Evolutionary conservation across 2,888 invertebrate species (phyloP), one percentile per base, ranked within the genome.

Genomic region (Malacosoma neustria): DNA sequence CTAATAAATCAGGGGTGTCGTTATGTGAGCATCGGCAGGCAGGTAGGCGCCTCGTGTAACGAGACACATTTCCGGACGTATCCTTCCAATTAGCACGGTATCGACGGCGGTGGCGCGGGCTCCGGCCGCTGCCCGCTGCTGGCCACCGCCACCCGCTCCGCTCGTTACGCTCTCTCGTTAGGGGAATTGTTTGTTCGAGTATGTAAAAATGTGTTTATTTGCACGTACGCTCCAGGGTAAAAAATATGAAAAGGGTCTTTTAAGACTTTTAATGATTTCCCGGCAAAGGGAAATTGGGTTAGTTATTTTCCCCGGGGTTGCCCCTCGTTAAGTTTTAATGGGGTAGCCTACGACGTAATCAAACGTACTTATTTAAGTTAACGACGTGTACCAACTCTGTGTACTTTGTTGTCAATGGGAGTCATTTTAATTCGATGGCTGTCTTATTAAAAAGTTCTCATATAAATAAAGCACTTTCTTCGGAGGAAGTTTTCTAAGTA

Each of bases 201-300:
- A 84, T 84, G 84, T 84, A 84, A 84, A 84, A 84, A 84, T 84
- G 84, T 84, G 84, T 84, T 84, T 85, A 84, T 85, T 85, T 85
- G 81, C 84, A 82, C 84, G 82, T 84, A 80, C 81, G 84, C 82
- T 73, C 64, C 72, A 54, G 80, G 80, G 74, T 74, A 79, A 80
- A 84, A 80, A 82, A 79, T 73, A 79, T 84, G 84, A 82, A 85
- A 84, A 81, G 84, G 82, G 80, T 84, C 82, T 84, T 85, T 84
- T 82, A 82, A 84, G 84, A 85, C 84, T 82, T 85, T 85, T 84
- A 84, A 85, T 85, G 84, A 85, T 85, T 84, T 84, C 81, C 84
- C 81, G 80, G 81, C 79, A 84, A 85, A 85, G 80, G 84, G 79
- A 85, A 84, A 85, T 85, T 85, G 85, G 85, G 84, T 85, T 85